phyloP scores from a whole-genome alignment of 1,140 invertebrate genomes.

The Himalopsyche phryganea region DNA sequence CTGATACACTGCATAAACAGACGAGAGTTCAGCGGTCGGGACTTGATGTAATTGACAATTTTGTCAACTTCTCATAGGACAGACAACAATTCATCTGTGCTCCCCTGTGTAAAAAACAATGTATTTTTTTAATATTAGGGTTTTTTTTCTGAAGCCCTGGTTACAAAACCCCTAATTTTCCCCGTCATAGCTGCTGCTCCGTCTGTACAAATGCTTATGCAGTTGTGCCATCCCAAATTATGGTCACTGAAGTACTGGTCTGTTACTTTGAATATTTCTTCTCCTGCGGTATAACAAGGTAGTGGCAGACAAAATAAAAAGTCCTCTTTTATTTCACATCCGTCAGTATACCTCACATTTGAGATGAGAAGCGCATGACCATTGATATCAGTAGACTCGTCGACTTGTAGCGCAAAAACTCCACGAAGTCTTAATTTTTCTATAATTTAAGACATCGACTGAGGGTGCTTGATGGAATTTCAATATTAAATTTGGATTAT shows the following conservation, averaged over 20 bases:
- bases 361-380: constrained; percentile 9
- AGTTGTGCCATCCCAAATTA: constrained; percentile 32
- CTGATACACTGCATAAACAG: constrained; percentile 32
- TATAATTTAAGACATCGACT: too few relatives aligned
- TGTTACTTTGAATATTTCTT: constrained; percentile 7
- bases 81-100: constrained; percentile 12
- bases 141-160: constrained; percentile 3
- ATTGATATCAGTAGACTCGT: constrained; percentile 8
- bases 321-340: constrained; percentile 11
- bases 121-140: constrained; percentile 1
- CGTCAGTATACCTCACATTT: constrained; percentile 6
- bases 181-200: constrained; percentile 1
- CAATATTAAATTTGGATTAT: too few relatives aligned
- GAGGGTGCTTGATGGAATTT: too few relatives aligned
- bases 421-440: too few relatives aligned
- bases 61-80: constrained; percentile 9
- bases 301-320: constrained; percentile 9
- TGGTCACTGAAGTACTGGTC: constrained; percentile 28
- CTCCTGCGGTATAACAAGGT: constrained; percentile 5
- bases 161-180: neutral
- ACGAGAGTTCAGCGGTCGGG: constrained; percentile 34
- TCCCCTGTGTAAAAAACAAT: constrained; percentile 3
- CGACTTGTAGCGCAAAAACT: constrained; percentile 10
- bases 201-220: constrained; percentile 1
- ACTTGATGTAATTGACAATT: constrained; percentile 17